Evolutionary conservation across 2,888 invertebrate species (phyloP).

Genomic region (Nomada fabriciana): DNA sequence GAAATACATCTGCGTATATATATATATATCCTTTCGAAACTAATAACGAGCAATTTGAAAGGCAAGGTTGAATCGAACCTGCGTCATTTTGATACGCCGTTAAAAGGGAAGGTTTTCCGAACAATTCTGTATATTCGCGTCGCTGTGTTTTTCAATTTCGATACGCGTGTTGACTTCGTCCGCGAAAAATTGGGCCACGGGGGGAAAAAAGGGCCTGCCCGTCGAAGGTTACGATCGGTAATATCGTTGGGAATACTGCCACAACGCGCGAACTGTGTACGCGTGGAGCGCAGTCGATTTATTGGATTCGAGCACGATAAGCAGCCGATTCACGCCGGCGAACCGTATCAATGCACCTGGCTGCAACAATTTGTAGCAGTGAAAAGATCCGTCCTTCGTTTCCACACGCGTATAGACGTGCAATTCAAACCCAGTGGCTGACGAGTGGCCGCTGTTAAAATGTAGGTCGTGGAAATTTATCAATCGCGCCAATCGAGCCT

Average conservation of each 20-base stretch:
- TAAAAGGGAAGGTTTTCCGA: too few species aligned
- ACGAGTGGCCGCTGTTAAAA: constrained; percentile 10
- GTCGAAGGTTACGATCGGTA: constrained; percentile 17
- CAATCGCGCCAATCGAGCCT: background rate
- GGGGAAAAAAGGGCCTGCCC: background rate
- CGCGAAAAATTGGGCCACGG: background rate
- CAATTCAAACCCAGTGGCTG: constrained; percentile 4
- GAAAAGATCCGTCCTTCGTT: constrained; percentile 13
- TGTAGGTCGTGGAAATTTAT: constrained; percentile 44
- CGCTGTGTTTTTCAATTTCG: background rate
- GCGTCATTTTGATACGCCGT: background rate
- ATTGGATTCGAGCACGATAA: constrained; percentile 11
- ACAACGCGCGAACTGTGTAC: background rate
- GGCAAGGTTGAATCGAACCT: background rate
- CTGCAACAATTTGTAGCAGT: constrained; percentile 9
- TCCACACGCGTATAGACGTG: background rate
- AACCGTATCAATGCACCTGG: background rate
- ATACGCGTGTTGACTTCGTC: background rate
- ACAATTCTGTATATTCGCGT: too few species aligned
- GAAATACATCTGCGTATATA: background rate
- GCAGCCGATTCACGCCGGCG: background rate
- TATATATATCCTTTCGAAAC: background rate
- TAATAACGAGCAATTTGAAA: background rate
- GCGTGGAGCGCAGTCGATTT: constrained; percentile 13
- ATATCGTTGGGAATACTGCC: background rate